Evolutionary conservation across 2,797 vertebrate genomes (phyloP), one percentile per base, ranked within the genome.

Genomic region (Trachops cirrhosus): DNA sequence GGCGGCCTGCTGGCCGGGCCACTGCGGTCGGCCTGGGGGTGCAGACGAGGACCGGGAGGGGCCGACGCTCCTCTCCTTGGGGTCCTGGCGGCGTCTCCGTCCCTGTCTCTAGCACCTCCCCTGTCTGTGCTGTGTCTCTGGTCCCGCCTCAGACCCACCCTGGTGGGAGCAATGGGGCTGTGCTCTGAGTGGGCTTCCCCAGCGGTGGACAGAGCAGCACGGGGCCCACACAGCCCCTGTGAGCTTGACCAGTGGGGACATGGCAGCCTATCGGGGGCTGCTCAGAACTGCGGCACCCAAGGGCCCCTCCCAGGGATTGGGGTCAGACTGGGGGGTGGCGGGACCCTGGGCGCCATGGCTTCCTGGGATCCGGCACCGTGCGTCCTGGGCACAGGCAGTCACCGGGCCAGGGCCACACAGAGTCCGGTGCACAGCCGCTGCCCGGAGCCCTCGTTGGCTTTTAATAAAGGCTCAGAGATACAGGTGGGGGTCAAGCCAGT

Each of bases 341-440:
- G 50, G 24, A 18, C 2, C 46, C 54, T 0, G 34, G 44, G 26
- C 74, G 34, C n/a, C 10, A 1, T 39, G 37, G 18, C 46, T 50
- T 21, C 34, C 14, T n/a, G 34, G 84, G 54, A 12, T 8, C 15
- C 1, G 1, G 6, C 15, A 1, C 34, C 5, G 0, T 16, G 19
- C 6, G 24, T 48, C 62, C 54, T 2, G 3, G 34, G 79, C 4
- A 15, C 10, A 8, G 1, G 0, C 3, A 16, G 50, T 18, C 16
- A 16, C 24, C 0, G 0, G 48, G n/a, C 74, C 48, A 11, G 0
- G 74, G n/a, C 62, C 37, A n/a, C 11, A 2, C 0, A 0, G 34
- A 59, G 34, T 52, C 50, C 21, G 1, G 24, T 9, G 12, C 9
- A 9, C 29, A 0, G 9, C 75, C 15, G 18, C 26, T 70, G 29